Percentiles rank a stretch among this genome's conserved stretches.
These are phyloP conservation scores for Knipowitschia caucasica DNA, from an alignment of 2,797 vertebrate genomes.

Conservation along the genomic window DNA sequence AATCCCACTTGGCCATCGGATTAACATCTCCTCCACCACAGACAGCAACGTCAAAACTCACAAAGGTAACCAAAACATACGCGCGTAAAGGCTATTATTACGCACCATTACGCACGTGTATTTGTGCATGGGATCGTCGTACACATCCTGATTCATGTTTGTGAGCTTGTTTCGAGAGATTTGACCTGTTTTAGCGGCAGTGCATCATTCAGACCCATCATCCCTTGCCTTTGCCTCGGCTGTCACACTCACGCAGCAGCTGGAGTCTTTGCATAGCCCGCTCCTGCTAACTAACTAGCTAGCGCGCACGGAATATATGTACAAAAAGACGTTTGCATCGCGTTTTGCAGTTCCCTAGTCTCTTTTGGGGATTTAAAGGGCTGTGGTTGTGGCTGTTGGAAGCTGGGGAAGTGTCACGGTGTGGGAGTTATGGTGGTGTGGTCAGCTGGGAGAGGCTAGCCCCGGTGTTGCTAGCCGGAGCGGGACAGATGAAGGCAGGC, in stretches of 20 bases:
- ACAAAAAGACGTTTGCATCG: slow-evolving; percentile 5
- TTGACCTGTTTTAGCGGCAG: slow-evolving; percentile 30
- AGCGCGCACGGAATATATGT: slow-evolving; percentile 34
- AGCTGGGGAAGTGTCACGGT: not conserved
- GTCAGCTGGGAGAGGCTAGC: slow-evolving; percentile 47
- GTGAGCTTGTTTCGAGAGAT: slow-evolving; percentile 4
- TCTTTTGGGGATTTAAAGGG: too few relatives aligned
- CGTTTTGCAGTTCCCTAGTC: too few relatives aligned
- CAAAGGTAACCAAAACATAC: slow-evolving; percentile 60
- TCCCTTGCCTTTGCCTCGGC: too few relatives aligned
- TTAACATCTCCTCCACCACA: slow-evolving; percentile 39
- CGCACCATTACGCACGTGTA: not conserved
- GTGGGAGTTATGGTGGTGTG: slow-evolving; percentile 30
- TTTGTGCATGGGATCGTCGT: not conserved
- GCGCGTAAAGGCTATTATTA: not conserved
- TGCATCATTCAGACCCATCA: slow-evolving; percentile 48
- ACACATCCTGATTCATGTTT: not conserved
- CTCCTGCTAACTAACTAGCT: slow-evolving; percentile 47
- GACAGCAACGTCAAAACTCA: slow-evolving; percentile 26
- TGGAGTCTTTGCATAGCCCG: slow-evolving; percentile 50
- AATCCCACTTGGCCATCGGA: slow-evolving; percentile 53
- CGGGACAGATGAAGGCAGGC: slow-evolving; percentile 54
- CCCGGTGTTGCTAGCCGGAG: slow-evolving; percentile 58
- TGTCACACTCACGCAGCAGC: slow-evolving; percentile 33
- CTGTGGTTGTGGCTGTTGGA: not conserved